These are phyloP conservation scores for Varanus komodoensis DNA, from an alignment of 2,113 vertebrate genomes.

Conservation along the genomic window DNA sequence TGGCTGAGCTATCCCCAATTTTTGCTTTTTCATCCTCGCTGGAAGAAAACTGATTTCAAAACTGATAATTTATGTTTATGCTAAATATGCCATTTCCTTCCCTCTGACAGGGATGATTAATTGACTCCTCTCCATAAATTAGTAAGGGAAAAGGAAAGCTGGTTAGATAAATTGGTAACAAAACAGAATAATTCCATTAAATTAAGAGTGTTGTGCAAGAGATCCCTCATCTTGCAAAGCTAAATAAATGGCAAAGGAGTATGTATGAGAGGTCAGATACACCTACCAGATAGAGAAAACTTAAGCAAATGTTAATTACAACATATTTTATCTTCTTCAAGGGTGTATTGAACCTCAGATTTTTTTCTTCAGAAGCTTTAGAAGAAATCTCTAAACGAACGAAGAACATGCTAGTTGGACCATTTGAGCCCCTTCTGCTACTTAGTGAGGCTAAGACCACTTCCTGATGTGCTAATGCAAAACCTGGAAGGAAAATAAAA, in stretches of 20 bases:
- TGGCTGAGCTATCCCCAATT: conserved; percentile 61
- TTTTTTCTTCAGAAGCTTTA: conserved; percentile 69
- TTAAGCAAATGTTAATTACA: conserved; percentile 45
- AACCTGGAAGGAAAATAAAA: neutral
- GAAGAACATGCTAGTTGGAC: neutral
- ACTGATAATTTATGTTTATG: conserved; percentile 80
- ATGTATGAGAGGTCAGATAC: conserved; percentile 59
- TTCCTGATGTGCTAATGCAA: neutral
- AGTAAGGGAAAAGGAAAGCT: conserved; percentile 62
- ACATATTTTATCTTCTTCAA: conserved; percentile 71
- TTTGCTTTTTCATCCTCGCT: conserved; percentile 56
- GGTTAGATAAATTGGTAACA: conserved; percentile 70
- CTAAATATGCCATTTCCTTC: conserved; percentile 73
- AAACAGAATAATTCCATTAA: conserved; percentile 73
- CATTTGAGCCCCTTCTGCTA: neutral
- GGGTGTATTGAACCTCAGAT: conserved; percentile 68
- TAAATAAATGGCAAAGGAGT: conserved; percentile 53
- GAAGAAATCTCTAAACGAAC: conserved; percentile 64
- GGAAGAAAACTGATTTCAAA: conserved; percentile 74
- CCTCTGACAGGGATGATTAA: conserved; percentile 73
- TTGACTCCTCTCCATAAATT: conserved; percentile 77
- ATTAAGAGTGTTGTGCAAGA: conserved; percentile 61
- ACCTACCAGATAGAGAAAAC: conserved; percentile 69
- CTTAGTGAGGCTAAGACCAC: no score
- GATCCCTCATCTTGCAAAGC: conserved; percentile 56